Evolutionary conservation across 2,113 vertebrate genomes (phyloP), one percentile per base, ranked within the genome.

Genomic region (Colinus virginianus): DNA sequence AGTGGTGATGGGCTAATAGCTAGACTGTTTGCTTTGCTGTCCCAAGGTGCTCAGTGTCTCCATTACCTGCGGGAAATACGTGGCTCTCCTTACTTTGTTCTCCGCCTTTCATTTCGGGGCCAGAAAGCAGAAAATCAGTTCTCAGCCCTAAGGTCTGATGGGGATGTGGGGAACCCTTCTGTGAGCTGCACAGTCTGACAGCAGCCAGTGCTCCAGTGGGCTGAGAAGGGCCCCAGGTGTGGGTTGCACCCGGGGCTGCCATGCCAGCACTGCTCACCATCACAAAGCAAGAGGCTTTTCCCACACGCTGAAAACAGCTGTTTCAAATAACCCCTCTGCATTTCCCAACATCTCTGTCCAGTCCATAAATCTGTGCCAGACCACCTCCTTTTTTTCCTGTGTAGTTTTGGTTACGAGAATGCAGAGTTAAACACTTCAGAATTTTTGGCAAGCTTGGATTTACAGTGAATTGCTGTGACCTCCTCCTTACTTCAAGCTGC

Each of bases 51-150:
- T 81, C 40, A 5, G 6, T 70, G 32, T 20, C 28, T 32, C 34
- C 42, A 49, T 0, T 4, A 25, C 5, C 25, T 9, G 2, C 14
- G 15, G 61, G 19, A 3, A 6, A 6, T 8, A 4, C 0, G 0
- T 28, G 16, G 5, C 23, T 10, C n/a, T 23, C 56, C 11, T 34
- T 51, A 13, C 46, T 25, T 25, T 28, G 4, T 36, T 19, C 15
- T 62, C 30, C 8, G 11, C n/a, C 11, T 69, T 74, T 49, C 32
- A 11, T 45, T n/a, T 7, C 0, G 0, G 7, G 30, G 15, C 28
- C 5, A 14, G 43, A 18, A 5, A 48, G 55, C 51, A 55, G 38
- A 38, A 86, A 74, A 71, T 36, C 14, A 34, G 9, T 53, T 86
- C 32, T 71, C 38, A 61, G 34, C 55, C 32, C 32, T 42, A 17